Evolutionary conservation across 2,113 vertebrate genomes (phyloP).

Genomic region (Dasyurus viverrinus): DNA sequence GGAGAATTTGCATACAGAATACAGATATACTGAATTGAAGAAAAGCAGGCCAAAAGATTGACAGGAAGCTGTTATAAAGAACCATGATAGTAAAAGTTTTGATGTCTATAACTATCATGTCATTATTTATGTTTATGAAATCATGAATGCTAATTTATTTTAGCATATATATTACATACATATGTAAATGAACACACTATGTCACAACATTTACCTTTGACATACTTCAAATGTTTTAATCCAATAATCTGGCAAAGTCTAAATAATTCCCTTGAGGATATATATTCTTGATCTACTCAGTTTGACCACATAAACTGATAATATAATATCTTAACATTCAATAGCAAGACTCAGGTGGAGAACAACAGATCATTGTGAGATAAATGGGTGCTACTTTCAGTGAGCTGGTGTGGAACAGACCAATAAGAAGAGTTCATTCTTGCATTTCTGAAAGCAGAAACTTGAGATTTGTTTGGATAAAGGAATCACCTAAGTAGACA

Average conservation of each 20-base stretch:
- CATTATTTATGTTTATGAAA: constrained; percentile 43
- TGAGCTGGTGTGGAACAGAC: constrained; percentile 5
- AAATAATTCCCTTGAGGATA: constrained; percentile 23
- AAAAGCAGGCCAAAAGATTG: constrained; percentile 74
- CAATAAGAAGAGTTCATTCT: background rate
- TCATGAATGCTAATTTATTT: constrained; percentile 57
- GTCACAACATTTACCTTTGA: background rate
- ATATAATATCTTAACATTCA: background rate
- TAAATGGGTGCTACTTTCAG: constrained; percentile 20
- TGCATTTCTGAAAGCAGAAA: constrained; percentile 11
- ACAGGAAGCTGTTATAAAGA: constrained; percentile 71
- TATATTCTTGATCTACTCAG: background rate
- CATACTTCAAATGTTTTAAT: background rate
- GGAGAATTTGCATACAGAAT: constrained; percentile 87
- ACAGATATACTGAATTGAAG: constrained; percentile 76
- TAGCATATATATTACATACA: constrained; percentile 42
- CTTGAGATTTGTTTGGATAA: constrained; percentile 38
- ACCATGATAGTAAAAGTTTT: constrained; percentile 51
- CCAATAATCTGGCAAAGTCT: background rate
- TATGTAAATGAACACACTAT: constrained; percentile 48
- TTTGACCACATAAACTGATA: constrained; percentile 41
- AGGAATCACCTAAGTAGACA: constrained; percentile 20
- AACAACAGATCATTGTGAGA: constrained; percentile 28
- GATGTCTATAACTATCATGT: constrained; percentile 54
- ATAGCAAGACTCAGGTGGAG: background rate